Percentiles rank a stretch among this genome's conserved stretches.
phyloP scores from a whole-genome alignment of 1,140 invertebrate genomes.

The Macrocentrus cingulum region DNA sequence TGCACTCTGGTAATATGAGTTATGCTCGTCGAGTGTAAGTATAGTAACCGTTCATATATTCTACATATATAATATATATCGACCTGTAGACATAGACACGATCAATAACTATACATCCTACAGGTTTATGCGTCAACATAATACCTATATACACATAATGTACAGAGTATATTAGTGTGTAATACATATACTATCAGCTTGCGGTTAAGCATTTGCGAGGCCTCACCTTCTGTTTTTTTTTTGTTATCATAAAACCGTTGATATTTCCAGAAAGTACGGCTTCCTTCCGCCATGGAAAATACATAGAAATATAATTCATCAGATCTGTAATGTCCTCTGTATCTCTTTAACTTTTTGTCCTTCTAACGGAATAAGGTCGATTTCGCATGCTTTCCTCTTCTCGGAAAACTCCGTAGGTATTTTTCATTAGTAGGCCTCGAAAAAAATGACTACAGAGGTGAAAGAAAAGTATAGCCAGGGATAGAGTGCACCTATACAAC shows the following conservation, averaged over 20 bases:
- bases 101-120: background rate
- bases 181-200: too few species aligned
- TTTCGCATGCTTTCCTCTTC: too few species aligned
- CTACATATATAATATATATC: background rate
- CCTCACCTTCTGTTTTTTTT: background rate
- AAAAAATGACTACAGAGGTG: too few species aligned
- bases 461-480: background rate
- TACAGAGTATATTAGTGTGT: background rate
- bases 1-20: constrained; percentile 3
- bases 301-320: too few species aligned
- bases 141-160: background rate
- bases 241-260: background rate
- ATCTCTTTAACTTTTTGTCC: too few species aligned
- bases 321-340: too few species aligned
- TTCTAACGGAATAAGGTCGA: too few species aligned
- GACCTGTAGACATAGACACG: background rate
- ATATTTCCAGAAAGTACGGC: background rate
- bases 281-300: constrained; percentile 3
- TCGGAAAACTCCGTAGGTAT: too few species aligned
- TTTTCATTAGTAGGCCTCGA: too few species aligned
- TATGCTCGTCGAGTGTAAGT: too few species aligned
- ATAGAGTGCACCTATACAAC: background rate
- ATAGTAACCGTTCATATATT: background rate
- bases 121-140: background rate
- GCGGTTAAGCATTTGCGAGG: background rate